Evolutionary conservation across 2,888 invertebrate species (phyloP).

Genomic region (Pachymerium ferrugineum): DNA sequence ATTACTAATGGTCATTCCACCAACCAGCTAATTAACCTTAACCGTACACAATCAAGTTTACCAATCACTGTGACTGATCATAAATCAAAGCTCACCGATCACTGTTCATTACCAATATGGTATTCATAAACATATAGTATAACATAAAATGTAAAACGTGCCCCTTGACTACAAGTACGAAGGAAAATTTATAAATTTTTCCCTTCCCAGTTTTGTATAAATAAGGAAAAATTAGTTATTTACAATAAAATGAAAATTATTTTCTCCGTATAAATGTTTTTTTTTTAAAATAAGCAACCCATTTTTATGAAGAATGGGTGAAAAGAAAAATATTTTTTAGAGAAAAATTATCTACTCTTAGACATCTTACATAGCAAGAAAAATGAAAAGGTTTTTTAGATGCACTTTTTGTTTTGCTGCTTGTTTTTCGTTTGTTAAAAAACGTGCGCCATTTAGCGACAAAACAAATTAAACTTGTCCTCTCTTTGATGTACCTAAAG

Average conservation of each 20-base stretch:
- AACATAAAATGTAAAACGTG: neutral
- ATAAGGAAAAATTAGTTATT: neutral
- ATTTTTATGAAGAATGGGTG: neutral
- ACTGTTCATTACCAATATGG: slow-evolving; percentile 13
- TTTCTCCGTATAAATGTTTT: neutral
- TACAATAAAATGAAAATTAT: neutral
- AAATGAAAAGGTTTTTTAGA: slow-evolving; percentile 2
- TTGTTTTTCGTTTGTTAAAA: too few relatives aligned
- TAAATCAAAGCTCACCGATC: slow-evolving; percentile 3
- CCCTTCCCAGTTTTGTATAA: neutral
- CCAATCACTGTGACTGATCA: slow-evolving; percentile 13
- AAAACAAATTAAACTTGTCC: neutral
- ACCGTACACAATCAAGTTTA: neutral
- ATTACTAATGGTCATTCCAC: too few relatives aligned
- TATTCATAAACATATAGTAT: neutral
- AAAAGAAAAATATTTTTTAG: neutral
- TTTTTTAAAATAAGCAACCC: neutral
- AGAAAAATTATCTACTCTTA: neutral
- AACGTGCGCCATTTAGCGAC: neutral
- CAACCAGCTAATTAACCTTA: too few relatives aligned
- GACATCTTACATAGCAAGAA: slow-evolving; percentile 8
- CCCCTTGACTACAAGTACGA: neutral
- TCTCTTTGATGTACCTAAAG: neutral
- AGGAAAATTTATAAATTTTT: neutral
- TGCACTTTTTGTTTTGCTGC: neutral